Conservation (phyloP, 1,140 invertebrate genomes). For the Ceratina australensis region DNA sequence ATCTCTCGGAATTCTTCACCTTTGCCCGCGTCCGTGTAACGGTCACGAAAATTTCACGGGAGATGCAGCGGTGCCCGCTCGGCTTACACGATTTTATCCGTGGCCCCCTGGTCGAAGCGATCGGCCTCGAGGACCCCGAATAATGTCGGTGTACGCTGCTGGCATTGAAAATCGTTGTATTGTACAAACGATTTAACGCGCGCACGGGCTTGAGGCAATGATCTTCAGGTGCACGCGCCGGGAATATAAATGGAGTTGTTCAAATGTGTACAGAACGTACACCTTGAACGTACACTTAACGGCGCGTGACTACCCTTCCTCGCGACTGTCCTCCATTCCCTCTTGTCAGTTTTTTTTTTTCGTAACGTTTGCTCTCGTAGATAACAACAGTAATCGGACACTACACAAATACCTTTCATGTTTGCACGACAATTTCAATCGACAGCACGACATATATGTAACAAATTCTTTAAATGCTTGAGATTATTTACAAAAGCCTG, state of each 20-base stretch:
- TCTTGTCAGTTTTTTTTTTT: not conserved
- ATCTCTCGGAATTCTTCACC: slow-evolving; percentile 55
- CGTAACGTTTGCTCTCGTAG: not conserved
- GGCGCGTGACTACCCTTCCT: slow-evolving; percentile 11
- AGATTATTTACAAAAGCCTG: not conserved
- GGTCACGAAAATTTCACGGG: slow-evolving; percentile 27
- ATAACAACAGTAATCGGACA: not conserved
- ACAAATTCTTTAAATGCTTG: not conserved
- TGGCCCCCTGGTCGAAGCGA: not conserved
- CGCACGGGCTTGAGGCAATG: slow-evolving; percentile 10
- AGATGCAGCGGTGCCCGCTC: not conserved
- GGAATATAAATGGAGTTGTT: slow-evolving; percentile 13
- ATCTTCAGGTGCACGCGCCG: not conserved
- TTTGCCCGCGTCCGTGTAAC: slow-evolving; percentile 33
- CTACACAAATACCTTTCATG: too few species aligned
- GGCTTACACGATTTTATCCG: not conserved
- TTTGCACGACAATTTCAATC: too few species aligned
- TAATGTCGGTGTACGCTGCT: not conserved
- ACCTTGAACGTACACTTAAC: slow-evolving; percentile 31
- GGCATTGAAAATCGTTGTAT: slow-evolving; percentile 11
- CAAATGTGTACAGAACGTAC: slow-evolving; percentile 5
- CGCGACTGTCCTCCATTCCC: not conserved
- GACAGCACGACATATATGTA: not conserved
- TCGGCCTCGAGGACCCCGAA: slow-evolving; percentile 15
- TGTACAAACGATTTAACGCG: slow-evolving; percentile 23